Evolutionary conservation across 2,113 vertebrate species (phyloP).

Genomic region (Gambusia affinis): DNA sequence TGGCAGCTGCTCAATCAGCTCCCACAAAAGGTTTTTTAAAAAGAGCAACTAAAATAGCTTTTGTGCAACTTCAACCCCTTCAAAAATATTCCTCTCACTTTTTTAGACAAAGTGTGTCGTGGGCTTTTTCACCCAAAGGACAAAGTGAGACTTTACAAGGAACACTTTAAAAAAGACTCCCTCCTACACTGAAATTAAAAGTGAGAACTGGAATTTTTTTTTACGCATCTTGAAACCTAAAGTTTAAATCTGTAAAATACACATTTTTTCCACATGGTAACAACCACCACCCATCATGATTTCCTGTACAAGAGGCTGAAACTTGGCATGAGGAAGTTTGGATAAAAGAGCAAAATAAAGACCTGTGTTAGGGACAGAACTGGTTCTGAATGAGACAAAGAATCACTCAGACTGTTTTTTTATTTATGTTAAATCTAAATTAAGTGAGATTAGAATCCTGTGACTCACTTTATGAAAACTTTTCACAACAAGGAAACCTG

Average conservation of each 20-base stretch:
- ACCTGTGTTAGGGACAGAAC: too few relatives aligned
- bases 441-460: not conserved
- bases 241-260: not conserved
- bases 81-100: not conserved
- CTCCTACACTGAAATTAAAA: not conserved
- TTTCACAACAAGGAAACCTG: not conserved
- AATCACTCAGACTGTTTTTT: not conserved
- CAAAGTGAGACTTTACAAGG: not conserved
- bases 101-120: not conserved
- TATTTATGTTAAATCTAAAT: not conserved
- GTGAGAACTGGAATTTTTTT: not conserved
- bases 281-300: not conserved
- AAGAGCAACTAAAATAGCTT: not conserved
- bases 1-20: not conserved
- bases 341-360: not conserved
- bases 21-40: not conserved
- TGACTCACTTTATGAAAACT: not conserved
- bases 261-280: not conserved
- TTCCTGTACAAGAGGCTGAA: not conserved
- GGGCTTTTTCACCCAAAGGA: not conserved
- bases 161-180: not conserved
- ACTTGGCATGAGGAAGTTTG: not conserved
- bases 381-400: not conserved
- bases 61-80: not conserved
- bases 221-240: not conserved